These are phyloP conservation scores for Ibycter americanus DNA, from an alignment of 2,797 vertebrate genomes.

Conservation along the genomic window DNA sequence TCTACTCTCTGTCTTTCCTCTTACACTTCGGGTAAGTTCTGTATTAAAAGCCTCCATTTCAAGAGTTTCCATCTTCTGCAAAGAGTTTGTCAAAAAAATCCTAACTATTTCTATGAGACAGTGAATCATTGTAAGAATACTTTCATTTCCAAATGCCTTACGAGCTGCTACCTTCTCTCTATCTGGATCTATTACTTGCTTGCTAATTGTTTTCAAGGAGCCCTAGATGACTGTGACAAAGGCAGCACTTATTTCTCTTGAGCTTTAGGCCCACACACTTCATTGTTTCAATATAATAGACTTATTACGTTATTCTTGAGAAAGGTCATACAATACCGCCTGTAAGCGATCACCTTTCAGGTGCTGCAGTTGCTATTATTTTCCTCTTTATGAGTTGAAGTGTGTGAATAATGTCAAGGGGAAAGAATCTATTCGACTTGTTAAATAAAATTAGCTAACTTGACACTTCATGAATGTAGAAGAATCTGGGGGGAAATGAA, in stretches of 20 bases:
- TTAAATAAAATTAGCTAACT: conserved; percentile 26
- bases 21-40: not conserved
- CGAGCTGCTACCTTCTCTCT: not conserved
- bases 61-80: not conserved
- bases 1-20: not conserved
- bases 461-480: not conserved
- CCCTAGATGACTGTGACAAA: not conserved
- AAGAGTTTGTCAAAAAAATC: not conserved
- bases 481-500: not conserved
- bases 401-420: not conserved
- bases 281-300: not conserved
- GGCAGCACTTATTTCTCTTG: not conserved
- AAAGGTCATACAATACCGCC: not conserved
- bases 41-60: not conserved
- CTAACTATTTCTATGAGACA: not conserved
- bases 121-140: not conserved
- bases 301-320: not conserved
- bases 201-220: not conserved
- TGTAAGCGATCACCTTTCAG: not conserved
- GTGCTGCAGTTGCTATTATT: not conserved
- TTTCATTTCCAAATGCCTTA: not conserved
- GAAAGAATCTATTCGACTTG: not conserved
- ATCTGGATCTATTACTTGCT: not conserved
- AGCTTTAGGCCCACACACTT: not conserved
- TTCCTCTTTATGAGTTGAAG: not conserved